A percentile compares a stretch with the other conserved stretches of the same genome.
These are phyloP conservation scores for Tetranychus piercei DNA, from an alignment of 2,888 invertebrate species.

Conservation along the genomic window DNA sequence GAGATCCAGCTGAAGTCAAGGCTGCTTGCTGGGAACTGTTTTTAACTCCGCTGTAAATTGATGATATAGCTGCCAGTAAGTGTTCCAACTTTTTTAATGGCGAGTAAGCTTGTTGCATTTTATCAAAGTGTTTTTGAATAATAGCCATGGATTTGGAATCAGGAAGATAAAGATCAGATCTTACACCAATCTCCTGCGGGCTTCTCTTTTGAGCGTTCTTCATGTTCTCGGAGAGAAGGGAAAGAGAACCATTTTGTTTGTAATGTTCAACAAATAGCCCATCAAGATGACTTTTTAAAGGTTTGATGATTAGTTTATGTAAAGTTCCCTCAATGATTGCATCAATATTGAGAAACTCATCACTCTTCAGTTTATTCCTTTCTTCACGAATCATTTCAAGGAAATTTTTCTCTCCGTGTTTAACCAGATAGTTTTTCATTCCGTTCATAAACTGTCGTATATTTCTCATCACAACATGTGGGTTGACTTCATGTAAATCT, in stretches of 20 bases:
- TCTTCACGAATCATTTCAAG: conserved; percentile 75
- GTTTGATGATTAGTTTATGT: conserved; percentile 71
- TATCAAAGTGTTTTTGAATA: conserved; percentile 50
- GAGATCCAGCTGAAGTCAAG: neutral
- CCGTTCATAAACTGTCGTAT: conserved; percentile 92
- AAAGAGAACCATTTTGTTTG: conserved; percentile 25
- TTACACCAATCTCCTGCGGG: conserved; percentile 36
- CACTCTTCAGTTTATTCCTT: conserved; percentile 58
- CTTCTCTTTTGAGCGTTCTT: conserved; percentile 34
- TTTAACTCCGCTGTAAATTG: conserved; percentile 42
- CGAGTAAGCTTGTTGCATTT: conserved; percentile 73
- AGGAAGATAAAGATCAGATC: conserved; percentile 43
- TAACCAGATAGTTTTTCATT: conserved; percentile 91
- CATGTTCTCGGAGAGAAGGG: conserved; percentile 33
- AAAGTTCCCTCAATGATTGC: conserved; percentile 84
- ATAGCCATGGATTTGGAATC: conserved; percentile 52
- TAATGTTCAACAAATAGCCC: conserved; percentile 45
- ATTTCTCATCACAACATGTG: conserved; percentile 43
- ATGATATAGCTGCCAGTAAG: conserved; percentile 66
- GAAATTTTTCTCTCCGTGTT: conserved; percentile 81
- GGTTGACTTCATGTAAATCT: conserved; percentile 69
- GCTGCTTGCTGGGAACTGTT: neutral
- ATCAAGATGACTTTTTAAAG: conserved; percentile 63
- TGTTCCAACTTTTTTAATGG: conserved; percentile 82
- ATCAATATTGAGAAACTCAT: conserved; percentile 84